Base-by-base conservation (phyloP, 2,888 invertebrate genomes). In the Agrilus mali region DNA sequence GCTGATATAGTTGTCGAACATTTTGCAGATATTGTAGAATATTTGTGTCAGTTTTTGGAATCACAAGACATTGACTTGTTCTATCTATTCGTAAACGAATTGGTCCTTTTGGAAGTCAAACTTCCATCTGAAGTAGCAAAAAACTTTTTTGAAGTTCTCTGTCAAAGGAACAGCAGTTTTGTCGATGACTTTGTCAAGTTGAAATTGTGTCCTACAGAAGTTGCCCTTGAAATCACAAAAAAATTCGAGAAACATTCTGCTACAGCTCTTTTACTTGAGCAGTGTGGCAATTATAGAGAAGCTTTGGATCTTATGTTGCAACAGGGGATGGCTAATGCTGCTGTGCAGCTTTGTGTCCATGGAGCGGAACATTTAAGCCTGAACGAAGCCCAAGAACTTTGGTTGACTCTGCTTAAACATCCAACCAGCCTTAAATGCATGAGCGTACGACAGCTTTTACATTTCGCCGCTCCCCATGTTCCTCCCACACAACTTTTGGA, bases 241-340 rank as follows among this genome's bases (percentile, higher is more conserved):
- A 70, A 73, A 50, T 69, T 78, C 57, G 69, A 76, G 44, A 69
- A 80, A 31, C 72, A 76, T 42, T 75, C 78, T 48, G 80, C 82
- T 1, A 78, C 79, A 40, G 84, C 86, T 13, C 77, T 78, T 53
- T 71, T 89, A 41, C 68, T 86, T 48, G 88, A 88, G 62, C 77
- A 80, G 60, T 73, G 78, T 47, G 84, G 85, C 10, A 80, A 86
- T 61, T 79, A 80, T 60, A 71, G 75, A 53, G 77, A 75, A 55
- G 85, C 86, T 2, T 79, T 86, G 57, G 72, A 77, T 44, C 65
- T 85, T 46, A 65, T 78, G 6, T 62, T 80, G 47, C 66, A 69
- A 40, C 55, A 62, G 35, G 55, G 60, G 43, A 56, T 64, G 50
- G 55, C 60, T 8, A 61, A 65, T 37, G 57, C 61, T 35, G 65